Evolutionary conservation across 2,888 invertebrate species (phyloP).

Genomic region (Spilosoma lubricipeda): DNA sequence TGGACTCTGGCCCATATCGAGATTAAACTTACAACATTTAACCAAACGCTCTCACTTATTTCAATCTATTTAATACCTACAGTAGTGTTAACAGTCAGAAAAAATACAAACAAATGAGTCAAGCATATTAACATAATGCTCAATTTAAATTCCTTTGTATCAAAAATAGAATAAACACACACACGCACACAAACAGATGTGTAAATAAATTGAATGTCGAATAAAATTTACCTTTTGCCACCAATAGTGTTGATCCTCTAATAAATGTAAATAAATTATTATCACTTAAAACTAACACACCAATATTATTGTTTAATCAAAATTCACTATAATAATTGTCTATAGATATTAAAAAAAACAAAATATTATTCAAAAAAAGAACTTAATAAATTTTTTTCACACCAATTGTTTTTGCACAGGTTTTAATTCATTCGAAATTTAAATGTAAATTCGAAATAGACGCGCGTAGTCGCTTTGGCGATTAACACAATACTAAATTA

Average conservation of each 20-base stretch:
- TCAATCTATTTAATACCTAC: too few species aligned
- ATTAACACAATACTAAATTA: slow-evolving; percentile 34
- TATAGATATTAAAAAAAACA: not conserved
- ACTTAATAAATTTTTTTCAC: not conserved
- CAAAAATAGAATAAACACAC: slow-evolving; percentile 1
- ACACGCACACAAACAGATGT: not conserved
- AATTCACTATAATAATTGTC: not conserved
- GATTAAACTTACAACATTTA: too few species aligned
- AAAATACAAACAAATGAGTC: not conserved
- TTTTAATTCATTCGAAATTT: slow-evolving; percentile 19
- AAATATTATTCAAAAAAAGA: not conserved
- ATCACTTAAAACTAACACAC: slow-evolving; percentile 1
- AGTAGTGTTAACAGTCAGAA: not conserved
- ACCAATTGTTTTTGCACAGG: not conserved
- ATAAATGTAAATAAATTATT: slow-evolving; percentile 1
- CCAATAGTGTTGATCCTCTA: not conserved
- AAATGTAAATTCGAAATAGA: slow-evolving; percentile 13
- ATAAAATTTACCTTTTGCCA: slow-evolving; percentile 11
- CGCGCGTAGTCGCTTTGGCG: slow-evolving; percentile 28
- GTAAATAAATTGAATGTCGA: slow-evolving; percentile 5
- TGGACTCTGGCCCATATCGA: too few species aligned
- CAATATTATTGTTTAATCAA: not conserved
- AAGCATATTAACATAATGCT: not conserved
- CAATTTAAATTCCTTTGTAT: slow-evolving; percentile 9
- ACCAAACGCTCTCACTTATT: too few species aligned